Percentiles rank a stretch among this genome's conserved stretches.
These are phyloP conservation scores for Leptopterna dolabrata DNA, from an alignment of 2,888 invertebrate genomes.

Conservation along the genomic window DNA sequence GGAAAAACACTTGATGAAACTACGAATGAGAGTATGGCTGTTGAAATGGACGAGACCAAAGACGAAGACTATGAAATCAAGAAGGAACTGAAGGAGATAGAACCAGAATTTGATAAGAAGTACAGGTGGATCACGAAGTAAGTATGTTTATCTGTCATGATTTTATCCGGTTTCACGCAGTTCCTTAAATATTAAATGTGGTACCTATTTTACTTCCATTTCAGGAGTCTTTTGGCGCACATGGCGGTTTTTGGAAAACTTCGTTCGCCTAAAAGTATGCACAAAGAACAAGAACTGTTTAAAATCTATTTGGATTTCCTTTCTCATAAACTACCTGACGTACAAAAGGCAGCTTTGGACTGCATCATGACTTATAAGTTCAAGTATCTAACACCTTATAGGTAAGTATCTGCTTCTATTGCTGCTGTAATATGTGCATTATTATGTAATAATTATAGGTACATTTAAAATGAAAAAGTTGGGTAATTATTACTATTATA, in stretches of 20 bases:
- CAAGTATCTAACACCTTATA: conserved; percentile 82
- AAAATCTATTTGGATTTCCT: conserved; percentile 84
- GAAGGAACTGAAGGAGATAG: conserved; percentile 43
- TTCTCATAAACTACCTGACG: conserved; percentile 78
- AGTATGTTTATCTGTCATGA: conserved; percentile 40
- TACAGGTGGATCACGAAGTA: conserved; percentile 58
- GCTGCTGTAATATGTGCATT: not conserved
- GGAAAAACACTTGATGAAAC: conserved; percentile 65
- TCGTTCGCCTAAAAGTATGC: conserved; percentile 82
- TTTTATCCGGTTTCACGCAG: not conserved
- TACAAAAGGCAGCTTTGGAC: conserved; percentile 88
- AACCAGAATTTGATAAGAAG: conserved; percentile 53
- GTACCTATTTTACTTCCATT: not conserved
- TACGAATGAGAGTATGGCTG: conserved; percentile 64
- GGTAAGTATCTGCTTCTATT: conserved; percentile 65
- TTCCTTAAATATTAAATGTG: not conserved
- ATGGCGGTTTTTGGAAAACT: conserved; percentile 83
- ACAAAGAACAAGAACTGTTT: conserved; percentile 80
- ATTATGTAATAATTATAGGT: too few species aligned
- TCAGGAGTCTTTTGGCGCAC: conserved; percentile 73
- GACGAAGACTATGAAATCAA: conserved; percentile 61
- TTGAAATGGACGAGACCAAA: conserved; percentile 61
- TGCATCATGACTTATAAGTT: conserved; percentile 89
- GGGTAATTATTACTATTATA: too few species aligned
- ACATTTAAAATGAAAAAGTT: too few species aligned